Evolutionary conservation across 2,113 vertebrate genomes (phyloP).

Genomic region (Elephas maximus): DNA sequence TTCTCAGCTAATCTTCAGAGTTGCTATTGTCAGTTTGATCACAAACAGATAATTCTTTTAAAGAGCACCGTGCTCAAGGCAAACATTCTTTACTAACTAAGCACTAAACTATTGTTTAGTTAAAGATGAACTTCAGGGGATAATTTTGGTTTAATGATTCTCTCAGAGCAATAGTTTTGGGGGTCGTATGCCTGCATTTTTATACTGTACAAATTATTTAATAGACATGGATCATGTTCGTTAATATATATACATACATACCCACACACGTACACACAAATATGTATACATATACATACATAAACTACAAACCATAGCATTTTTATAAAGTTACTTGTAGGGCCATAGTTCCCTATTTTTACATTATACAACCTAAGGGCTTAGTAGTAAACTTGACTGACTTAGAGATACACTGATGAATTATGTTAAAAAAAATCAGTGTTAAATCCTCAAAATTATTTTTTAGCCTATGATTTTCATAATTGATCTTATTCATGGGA

Average conservation of each 20-base stretch:
- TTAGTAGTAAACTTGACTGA: background rate
- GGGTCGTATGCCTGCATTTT: background rate
- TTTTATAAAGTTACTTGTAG: slow-evolving; percentile 40
- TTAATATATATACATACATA: background rate
- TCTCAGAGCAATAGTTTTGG: too few species aligned
- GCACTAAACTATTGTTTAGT: too few species aligned
- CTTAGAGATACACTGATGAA: slow-evolving; percentile 29
- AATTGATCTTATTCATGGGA: slow-evolving; percentile 6
- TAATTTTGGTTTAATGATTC: too few species aligned
- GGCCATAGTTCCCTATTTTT: background rate
- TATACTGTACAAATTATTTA: background rate
- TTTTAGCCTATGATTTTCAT: background rate
- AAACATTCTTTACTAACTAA: too few species aligned
- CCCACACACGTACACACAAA: too few species aligned
- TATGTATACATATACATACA: background rate
- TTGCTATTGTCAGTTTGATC: too few species aligned
- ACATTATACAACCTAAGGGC: background rate
- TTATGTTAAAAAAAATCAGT: background rate
- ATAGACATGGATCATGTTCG: slow-evolving; percentile 3
- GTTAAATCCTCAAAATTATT: background rate
- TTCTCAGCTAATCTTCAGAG: too few species aligned
- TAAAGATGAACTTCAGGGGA: too few species aligned
- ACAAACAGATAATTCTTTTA: too few species aligned
- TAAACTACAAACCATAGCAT: slow-evolving; percentile 1
- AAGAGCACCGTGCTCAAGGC: too few species aligned